Percentiles rank a stretch among this genome's conserved stretches.
Evolutionary conservation across 2,797 vertebrate genomes (phyloP).

Genomic region (Picus viridis): DNA sequence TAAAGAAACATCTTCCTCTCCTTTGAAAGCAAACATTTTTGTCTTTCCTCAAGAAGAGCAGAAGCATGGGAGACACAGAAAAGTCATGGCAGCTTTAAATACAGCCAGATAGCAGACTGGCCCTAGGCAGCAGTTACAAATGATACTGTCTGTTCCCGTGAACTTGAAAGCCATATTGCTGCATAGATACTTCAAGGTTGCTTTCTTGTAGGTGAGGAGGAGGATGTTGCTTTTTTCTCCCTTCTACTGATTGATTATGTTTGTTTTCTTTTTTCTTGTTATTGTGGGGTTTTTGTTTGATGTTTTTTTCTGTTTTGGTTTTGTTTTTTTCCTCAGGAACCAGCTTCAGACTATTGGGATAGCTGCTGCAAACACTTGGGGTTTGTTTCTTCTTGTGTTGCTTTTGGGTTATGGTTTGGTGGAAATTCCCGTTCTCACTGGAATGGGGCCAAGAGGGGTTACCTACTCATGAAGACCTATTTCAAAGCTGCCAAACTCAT

Average conservation of each 20-base stretch:
- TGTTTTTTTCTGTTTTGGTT: too few species aligned
- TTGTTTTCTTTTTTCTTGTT: background rate
- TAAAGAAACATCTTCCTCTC: background rate
- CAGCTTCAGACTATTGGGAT: conserved; percentile 96
- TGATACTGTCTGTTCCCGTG: background rate
- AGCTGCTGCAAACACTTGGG: conserved; percentile 98
- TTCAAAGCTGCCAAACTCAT: conserved; percentile 97
- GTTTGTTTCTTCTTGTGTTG: conserved; percentile 94
- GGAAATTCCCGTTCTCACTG: conserved; percentile 95
- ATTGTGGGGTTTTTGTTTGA: background rate
- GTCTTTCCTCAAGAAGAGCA: background rate
- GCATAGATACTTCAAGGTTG: background rate
- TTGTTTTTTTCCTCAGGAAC: conserved; percentile 79
- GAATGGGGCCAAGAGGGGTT: conserved; percentile 90
- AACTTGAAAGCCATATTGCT: background rate
- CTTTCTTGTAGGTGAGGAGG: background rate
- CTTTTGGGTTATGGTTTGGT: conserved; percentile 94
- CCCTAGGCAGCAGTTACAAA: background rate
- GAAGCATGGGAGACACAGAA: background rate
- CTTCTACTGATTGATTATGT: too few species aligned
- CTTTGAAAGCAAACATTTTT: background rate
- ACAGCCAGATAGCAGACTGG: background rate
- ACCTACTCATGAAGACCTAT: conserved; percentile 94
- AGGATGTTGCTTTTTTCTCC: background rate
- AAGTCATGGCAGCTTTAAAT: background rate